Conservation (phyloP, 2,797 vertebrate species). For the Poecilia picta region DNA sequence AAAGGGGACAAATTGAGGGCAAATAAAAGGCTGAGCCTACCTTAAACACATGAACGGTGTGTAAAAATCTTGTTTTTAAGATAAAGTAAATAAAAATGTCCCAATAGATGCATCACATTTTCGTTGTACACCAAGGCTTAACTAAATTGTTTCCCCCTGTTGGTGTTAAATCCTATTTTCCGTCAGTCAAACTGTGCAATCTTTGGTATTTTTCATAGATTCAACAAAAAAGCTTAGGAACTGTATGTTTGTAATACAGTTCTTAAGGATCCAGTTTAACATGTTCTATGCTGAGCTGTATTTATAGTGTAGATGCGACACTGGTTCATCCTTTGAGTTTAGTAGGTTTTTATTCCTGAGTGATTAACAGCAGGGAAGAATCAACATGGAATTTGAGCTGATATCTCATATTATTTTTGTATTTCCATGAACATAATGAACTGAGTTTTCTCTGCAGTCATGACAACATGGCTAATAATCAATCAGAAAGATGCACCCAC, state of each 20-base stretch:
- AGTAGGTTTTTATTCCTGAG: neutral
- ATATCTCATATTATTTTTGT: neutral
- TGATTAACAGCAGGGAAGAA: neutral
- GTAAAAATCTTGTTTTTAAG: neutral
- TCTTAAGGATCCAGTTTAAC: neutral
- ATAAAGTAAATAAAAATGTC: neutral
- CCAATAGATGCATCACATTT: neutral
- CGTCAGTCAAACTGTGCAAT: neutral
- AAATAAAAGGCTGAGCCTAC: neutral
- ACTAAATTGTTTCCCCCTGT: neutral
- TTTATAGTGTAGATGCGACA: neutral
- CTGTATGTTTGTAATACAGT: neutral
- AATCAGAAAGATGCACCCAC: conserved; percentile 62
- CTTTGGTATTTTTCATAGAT: neutral
- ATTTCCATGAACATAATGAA: neutral
- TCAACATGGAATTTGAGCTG: neutral
- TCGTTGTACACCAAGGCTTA: neutral
- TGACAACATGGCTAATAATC: too few species aligned
- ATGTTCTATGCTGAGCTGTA: neutral
- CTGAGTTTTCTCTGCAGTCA: too few species aligned
- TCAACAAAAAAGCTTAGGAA: neutral
- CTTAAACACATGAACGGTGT: neutral
- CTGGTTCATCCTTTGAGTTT: neutral
- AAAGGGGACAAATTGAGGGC: neutral
- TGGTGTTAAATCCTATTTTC: neutral